A percentile compares a stretch with the other conserved stretches of the same genome.
phyloP scores from a whole-genome alignment of 2,797 vertebrate genomes.

The Gallirallus australis region DNA sequence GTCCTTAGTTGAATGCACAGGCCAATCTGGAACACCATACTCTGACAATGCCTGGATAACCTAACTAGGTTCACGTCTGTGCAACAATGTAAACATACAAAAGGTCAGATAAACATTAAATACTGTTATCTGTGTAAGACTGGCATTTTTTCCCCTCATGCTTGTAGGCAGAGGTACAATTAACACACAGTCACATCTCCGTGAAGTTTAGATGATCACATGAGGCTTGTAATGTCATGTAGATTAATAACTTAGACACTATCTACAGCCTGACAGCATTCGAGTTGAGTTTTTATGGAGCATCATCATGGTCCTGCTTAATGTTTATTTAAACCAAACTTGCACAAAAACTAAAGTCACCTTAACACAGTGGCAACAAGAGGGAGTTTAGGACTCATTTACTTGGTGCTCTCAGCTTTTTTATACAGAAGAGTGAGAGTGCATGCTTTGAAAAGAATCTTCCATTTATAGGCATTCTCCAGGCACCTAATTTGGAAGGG shows the following conservation, averaged over 20 bases:
- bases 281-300: not conserved
- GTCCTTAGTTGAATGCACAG: not conserved
- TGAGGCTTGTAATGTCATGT: not conserved
- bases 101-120: not conserved
- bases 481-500: conserved; percentile 32
- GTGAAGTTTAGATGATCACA: not conserved
- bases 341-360: not conserved
- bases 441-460: conserved; percentile 3
- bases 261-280: not conserved
- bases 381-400: not conserved
- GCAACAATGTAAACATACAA: not conserved
- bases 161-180: not conserved
- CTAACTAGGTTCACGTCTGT: not conserved
- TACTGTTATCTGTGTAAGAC: not conserved
- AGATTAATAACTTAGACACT: not conserved
- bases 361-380: not conserved
- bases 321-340: not conserved
- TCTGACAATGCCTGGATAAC: not conserved
- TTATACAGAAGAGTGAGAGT: not conserved
- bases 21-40: not conserved
- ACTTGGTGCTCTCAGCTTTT: not conserved
- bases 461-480: conserved; percentile 50
- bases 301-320: not conserved
- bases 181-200: not conserved
- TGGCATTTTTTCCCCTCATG: not conserved